Base-by-base conservation (phyloP, 2,797 vertebrate genomes). In the Tenualosa ilisha region DNA sequence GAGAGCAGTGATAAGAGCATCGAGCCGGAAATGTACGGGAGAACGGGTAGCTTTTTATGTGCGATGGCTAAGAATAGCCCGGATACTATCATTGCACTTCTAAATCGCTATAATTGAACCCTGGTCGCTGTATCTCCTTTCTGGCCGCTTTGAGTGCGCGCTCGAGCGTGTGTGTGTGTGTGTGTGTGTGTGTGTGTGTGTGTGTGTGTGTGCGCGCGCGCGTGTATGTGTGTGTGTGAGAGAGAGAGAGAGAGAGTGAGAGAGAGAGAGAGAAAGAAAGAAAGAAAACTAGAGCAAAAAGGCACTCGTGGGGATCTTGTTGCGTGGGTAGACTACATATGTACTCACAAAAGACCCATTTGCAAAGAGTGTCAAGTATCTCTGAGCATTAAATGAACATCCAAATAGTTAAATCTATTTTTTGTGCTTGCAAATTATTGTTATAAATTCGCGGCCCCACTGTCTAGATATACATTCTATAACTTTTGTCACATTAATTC, bases 1-100 rank as follows among this genome's bases (percentile, higher is more conserved):
- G 89, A 84, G n/a, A 81, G 87, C 84, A 68, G 90, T 86, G 92
- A 93, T 92, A 91, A 93, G 92, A 89, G 85, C 86, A 87, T 83
- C 79, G 79, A 87, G 86, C 84, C 88, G 91, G 89, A 92, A 90
- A 92, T 85, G 86, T 89, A 89, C 86, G 87, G 53, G 8, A 84
- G 24, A 83, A 84, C 86, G 37, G 82, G 49, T 53, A 12, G 40
- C 83, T 13, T 93, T 92, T 89, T 90, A 91, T 88, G 86, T 43
- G 81, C 84, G 43, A 50, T 2, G 50, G 87, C 56, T 86, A 84
- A 92, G 89, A 94, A 91, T 89, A 91, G 86, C 88, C 81, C 37
- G 89, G 89, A 88, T 89, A 86, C 86, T 86, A 90, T 88, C 86
- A 84, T 72, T 51, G 53, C 82, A 82, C 6, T 83, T 90, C 91